phyloP scores from a whole-genome alignment of 1,140 invertebrate genomes.

The Lucilia cuprina region DNA sequence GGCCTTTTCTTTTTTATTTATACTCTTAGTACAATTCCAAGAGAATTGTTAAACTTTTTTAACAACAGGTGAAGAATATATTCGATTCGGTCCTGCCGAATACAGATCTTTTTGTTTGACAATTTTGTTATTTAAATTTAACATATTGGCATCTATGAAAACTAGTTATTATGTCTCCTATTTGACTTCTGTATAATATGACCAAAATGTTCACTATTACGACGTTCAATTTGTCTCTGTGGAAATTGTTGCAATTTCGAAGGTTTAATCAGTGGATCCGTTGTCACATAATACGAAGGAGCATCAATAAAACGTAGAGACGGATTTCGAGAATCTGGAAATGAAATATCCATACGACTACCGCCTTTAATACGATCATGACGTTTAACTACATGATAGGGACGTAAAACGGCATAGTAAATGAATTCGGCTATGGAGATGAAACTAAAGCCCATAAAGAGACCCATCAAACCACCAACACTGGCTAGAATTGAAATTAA shows the following conservation, averaged over 20 bases:
- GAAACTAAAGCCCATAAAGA: conserved; percentile 82
- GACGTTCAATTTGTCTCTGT: neutral
- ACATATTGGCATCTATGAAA: too few relatives aligned
- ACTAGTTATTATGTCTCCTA: neutral
- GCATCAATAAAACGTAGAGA: neutral
- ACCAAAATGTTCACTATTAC: neutral
- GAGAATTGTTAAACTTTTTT: too few relatives aligned
- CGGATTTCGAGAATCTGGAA: neutral
- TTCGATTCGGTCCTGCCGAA: too few relatives aligned
- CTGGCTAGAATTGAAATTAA: conserved; percentile 68
- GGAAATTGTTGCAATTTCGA: conserved; percentile 5
- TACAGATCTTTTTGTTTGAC: too few relatives aligned
- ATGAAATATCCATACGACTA: conserved; percentile 20
- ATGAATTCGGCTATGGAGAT: conserved; percentile 77
- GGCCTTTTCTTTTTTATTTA: too few relatives aligned
- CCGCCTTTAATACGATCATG: conserved; percentile 38
- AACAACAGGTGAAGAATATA: too few relatives aligned
- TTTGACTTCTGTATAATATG: neutral
- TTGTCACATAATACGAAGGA: neutral
- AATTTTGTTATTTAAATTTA: too few relatives aligned
- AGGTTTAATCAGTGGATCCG: neutral
- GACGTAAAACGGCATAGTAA: conserved; percentile 71
- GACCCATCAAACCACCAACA: conserved; percentile 76
- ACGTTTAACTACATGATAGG: conserved; percentile 59
- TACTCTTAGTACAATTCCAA: too few relatives aligned